Percentiles rank a stretch among this genome's conserved stretches.
Evolutionary conservation across 2,113 vertebrate genomes (phyloP).

Genomic region (Oncorhynchus mykiss): DNA sequence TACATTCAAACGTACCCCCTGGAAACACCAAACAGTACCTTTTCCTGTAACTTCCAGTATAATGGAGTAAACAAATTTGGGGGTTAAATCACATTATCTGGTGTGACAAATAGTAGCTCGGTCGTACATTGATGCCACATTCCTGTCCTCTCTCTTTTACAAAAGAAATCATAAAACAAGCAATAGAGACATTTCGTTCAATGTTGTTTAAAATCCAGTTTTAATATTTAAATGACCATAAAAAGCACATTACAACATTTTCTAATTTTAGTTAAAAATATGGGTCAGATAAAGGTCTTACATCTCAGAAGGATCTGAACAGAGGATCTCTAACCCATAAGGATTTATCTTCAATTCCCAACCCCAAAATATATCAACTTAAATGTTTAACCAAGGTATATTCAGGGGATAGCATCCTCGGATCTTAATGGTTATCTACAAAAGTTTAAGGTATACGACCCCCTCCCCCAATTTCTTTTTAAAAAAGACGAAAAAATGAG

Average conservation of each 20-base stretch:
- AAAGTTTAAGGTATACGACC: slow-evolving; percentile 93
- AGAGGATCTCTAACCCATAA: slow-evolving; percentile 79
- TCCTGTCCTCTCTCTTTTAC: too few relatives aligned
- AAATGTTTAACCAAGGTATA: slow-evolving; percentile 86
- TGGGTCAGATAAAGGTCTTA: slow-evolving; percentile 71
- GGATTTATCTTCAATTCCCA: slow-evolving; percentile 74
- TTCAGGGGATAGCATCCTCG: slow-evolving; percentile 86
- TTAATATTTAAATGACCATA: slow-evolving; percentile 81
- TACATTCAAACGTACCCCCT: too few relatives aligned
- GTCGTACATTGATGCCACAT: too few relatives aligned
- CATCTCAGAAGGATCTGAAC: slow-evolving; percentile 79
- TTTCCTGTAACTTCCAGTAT: too few relatives aligned
- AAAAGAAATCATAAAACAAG: slow-evolving; percentile 61
- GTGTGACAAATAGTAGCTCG: too few relatives aligned
- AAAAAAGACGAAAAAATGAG: background rate
- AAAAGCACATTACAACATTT: slow-evolving; percentile 84
- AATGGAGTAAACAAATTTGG: too few relatives aligned
- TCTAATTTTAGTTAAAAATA: slow-evolving; percentile 76
- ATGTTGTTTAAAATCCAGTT: slow-evolving; percentile 83
- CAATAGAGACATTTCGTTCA: slow-evolving; percentile 81
- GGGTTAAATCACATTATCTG: too few relatives aligned
- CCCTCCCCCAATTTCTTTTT: too few relatives aligned
- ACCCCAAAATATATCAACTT: slow-evolving; percentile 87
- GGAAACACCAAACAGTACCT: too few relatives aligned
- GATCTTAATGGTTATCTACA: slow-evolving; percentile 76